These are phyloP conservation scores for Melangyna quadrimaculata DNA, from an alignment of 2,888 invertebrate genomes.

Conservation along the genomic window DNA sequence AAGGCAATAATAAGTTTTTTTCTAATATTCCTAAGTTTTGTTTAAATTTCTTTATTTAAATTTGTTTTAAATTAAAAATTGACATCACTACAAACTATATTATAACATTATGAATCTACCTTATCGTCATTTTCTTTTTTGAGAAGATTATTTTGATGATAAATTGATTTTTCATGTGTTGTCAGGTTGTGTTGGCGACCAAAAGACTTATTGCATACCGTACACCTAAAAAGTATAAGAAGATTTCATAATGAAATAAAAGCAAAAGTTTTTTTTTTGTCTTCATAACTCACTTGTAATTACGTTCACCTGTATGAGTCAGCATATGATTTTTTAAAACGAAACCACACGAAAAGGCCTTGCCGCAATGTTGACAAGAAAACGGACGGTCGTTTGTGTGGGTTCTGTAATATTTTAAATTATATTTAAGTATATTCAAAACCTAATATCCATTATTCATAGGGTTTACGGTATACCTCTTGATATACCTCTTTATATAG, in stretches of 20 bases:
- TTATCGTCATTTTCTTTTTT: conserved; percentile 42
- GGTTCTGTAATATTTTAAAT: conserved; percentile 30
- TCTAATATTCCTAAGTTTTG: not conserved
- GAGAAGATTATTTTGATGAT: conserved; percentile 47
- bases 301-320: conserved; percentile 47
- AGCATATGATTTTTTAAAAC: conserved; percentile 64
- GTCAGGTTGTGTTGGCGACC: conserved; percentile 48
- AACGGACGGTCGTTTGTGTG: conserved; percentile 64
- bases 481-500: not conserved
- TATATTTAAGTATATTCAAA: not conserved
- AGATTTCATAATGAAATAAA: not conserved
- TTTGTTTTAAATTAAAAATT: not conserved
- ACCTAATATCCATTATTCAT: not conserved
- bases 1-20: not conserved
- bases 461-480: too few species aligned
- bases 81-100: not conserved
- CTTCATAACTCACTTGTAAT: conserved; percentile 36
- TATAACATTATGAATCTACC: conserved; percentile 29
- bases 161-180: conserved; percentile 56
- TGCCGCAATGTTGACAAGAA: conserved; percentile 48
- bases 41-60: not conserved
- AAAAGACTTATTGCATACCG: conserved; percentile 58
- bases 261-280: not conserved
- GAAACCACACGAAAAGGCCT: conserved; percentile 52
- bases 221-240: conserved; percentile 34